Base-by-base conservation (phyloP, 1,140 invertebrate genomes). In the Pogonus chalceus region DNA sequence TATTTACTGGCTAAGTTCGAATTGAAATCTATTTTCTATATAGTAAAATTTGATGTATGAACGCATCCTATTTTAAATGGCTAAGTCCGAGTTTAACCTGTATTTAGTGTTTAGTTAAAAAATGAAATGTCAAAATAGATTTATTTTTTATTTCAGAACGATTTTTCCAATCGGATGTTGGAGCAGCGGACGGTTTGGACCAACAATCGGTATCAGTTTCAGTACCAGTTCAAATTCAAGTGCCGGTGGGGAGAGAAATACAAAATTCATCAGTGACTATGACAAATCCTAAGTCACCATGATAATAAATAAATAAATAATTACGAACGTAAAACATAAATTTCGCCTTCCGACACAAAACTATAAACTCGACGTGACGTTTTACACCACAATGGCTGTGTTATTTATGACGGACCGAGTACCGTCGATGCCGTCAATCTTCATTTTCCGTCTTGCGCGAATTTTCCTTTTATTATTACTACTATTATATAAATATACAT, bases 11-110 rank as follows among this genome's bases (percentile, higher is more conserved):
- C n/a, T n/a, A n/a, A n/a, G n/a, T n/a, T n/a, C n/a, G n/a, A n/a
- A n/a, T n/a, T n/a, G n/a, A n/a, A n/a, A n/a, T n/a, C n/a, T n/a
- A n/a, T n/a, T n/a, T n/a, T n/a, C n/a, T n/a, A n/a, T n/a, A n/a
- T n/a, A n/a, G n/a, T n/a, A n/a, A n/a, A n/a, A n/a, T n/a, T n/a
- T n/a, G n/a, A n/a, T n/a, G n/a, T n/a, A 50, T 57, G 9, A 54
- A 54, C 35, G 48, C 54, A 23, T 54, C 60, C 12, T 65, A 67
- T 18, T 64, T 67, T 46, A 53, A 58, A 16, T 52, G 56, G 37
- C 67, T 66, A 51, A 68, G 64, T 63, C 57, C 65, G 16, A 69
- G 65, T 46, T 56, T 69, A 55, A 67, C 66, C 55, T 68, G 67
- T 60, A 66, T 68, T 55, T 63, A n/a, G n/a, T n/a, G n/a, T n/a